Evolutionary conservation across 92 coral and sea anemone species (phyloP), one percentile per base, ranked within the genome.

Genomic region (Palythoa grandiflora): DNA sequence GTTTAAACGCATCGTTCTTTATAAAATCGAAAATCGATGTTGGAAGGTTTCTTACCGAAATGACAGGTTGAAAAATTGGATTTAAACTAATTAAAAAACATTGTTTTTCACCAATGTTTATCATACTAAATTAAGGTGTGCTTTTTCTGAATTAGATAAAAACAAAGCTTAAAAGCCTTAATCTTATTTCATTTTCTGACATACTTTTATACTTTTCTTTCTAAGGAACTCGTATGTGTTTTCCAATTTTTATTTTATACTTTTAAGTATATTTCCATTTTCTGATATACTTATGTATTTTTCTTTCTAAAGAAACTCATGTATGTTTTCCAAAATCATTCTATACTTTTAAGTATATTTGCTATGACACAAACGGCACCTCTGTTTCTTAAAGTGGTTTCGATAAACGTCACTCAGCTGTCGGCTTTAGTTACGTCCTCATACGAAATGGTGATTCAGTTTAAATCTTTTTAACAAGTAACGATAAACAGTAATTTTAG

Each of bases 51-150:
- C 48, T 53, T 77, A n/a, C 40, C 66, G 12, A 77, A 15, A 59
- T 28, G 68, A 52, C 68, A 54, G 47, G 3, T 52, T 77, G 83
- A 77, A 12, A 77, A 77, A 77, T 77, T 52, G 68, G 44, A 20
- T n/a, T 6, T 21, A 70, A 9, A 38, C 16, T 28, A 9, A 28
- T 8, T 21, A 16, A 2, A n/a, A 15, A 50, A 2, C 19, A n/a
- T 6, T 37, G 21, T 77, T 47, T 28, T 52, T 5, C 47, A 28
- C 20, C 61, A 77, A 3, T 28, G 53, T 28, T 38, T 47, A 51
- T 44, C 63, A 76, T 10, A 19, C 36, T 35, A 2, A 36, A 15
- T 70, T 28, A 2, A 36, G 17, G 35, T 28, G 38, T 36, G 39
- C 20, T 77, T 53, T 48, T 17, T 77, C 59, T 13, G 50, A 50